phyloP scores from a whole-genome alignment of 2,797 vertebrate species.

The Anguilla megastoma region DNA sequence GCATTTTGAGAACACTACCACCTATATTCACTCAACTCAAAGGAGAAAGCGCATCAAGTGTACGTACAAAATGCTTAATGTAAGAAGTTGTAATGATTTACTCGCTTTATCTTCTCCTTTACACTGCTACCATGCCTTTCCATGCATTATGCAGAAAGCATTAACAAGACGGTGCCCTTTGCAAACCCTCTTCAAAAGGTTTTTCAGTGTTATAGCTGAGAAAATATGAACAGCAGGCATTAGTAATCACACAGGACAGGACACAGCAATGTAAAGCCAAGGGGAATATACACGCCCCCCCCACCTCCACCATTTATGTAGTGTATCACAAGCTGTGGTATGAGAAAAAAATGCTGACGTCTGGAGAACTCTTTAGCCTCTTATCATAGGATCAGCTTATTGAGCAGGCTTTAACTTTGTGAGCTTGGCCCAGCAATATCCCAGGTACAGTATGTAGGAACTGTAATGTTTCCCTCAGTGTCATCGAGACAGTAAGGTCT shows the following conservation, averaged over 20 bases:
- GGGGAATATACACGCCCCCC: neutral
- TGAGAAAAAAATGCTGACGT: slow-evolving; percentile 49
- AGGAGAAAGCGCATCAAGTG: neutral
- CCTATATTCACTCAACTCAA: neutral
- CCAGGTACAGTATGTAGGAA: slow-evolving; percentile 31
- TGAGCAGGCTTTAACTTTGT: slow-evolving; percentile 48
- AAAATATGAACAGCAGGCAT: neutral
- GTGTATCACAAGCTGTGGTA: slow-evolving; percentile 18
- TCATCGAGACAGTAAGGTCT: slow-evolving; percentile 23
- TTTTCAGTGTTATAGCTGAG: neutral
- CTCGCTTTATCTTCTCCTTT: neutral
- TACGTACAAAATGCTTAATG: neutral
- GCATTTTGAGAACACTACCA: neutral
- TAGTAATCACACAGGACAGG: neutral
- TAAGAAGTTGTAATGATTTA: neutral
- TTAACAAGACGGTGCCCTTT: neutral
- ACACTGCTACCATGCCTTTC: neutral
- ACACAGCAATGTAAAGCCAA: neutral
- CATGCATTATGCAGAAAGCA: neutral
- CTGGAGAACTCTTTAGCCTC: slow-evolving; percentile 47
- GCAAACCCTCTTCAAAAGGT: neutral
- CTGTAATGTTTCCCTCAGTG: slow-evolving; percentile 18
- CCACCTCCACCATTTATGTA: neutral
- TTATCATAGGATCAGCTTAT: slow-evolving; percentile 56
- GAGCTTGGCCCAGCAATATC: slow-evolving; percentile 36